Conservation (phyloP, 2,888 invertebrate genomes). For the Hemistola chrysoprasaria region DNA sequence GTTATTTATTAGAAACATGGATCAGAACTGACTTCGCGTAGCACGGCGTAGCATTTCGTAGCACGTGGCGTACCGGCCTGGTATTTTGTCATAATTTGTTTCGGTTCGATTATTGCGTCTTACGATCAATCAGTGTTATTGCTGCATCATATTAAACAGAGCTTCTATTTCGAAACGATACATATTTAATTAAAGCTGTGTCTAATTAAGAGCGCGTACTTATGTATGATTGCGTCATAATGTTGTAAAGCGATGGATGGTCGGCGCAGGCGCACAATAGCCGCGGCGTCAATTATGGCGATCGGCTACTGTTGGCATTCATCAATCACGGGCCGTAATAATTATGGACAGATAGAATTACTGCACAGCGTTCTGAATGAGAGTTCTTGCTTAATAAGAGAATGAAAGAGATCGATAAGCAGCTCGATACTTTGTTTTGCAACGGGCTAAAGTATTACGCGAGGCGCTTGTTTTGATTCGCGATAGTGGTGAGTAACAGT, state of each 20-base stretch:
- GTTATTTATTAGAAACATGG: neutral
- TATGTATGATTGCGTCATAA: constrained; percentile 43
- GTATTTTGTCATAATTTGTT: constrained; percentile 23
- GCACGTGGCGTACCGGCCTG: constrained; percentile 31
- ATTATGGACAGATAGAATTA: constrained; percentile 64
- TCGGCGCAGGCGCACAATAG: constrained; percentile 52
- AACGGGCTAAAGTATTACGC: no score
- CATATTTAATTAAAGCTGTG: constrained; percentile 57
- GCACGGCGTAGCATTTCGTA: constrained; percentile 23
- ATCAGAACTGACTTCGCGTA: neutral
- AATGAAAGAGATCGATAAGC: constrained; percentile 23
- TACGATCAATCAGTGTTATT: constrained; percentile 46
- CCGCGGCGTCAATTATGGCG: constrained; percentile 57
- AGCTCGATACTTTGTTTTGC: constrained; percentile 16
- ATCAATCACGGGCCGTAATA: constrained; percentile 71
- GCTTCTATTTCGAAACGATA: constrained; percentile 53
- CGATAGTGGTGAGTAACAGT: constrained; percentile 10
- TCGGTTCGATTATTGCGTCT: constrained; percentile 23
- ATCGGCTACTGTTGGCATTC: constrained; percentile 64
- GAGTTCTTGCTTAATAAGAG: constrained; percentile 45
- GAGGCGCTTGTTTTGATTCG: constrained; percentile 14
- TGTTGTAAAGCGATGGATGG: constrained; percentile 21
- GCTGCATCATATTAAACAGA: constrained; percentile 44
- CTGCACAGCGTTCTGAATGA: constrained; percentile 48
- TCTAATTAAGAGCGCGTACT: constrained; percentile 62